Percentiles rank a stretch among this genome's conserved stretches.
phyloP scores from a whole-genome alignment of 2,797 vertebrate species.

The Paratrypauchen microcephalus region DNA sequence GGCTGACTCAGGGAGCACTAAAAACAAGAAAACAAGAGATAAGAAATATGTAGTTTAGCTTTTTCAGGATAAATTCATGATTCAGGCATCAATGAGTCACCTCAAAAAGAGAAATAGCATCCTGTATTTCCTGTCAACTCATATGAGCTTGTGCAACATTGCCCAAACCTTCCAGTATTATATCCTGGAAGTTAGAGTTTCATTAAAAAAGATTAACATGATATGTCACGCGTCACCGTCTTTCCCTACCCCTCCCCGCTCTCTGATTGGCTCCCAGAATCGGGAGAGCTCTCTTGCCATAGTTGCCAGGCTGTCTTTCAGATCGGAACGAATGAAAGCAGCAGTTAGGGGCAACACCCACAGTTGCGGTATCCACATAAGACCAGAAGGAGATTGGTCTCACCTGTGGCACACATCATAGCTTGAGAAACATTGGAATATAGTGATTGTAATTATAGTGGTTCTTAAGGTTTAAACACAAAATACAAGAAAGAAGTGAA shows the following conservation, averaged over 20 bases:
- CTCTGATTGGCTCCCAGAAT: too few relatives aligned
- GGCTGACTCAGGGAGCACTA: constrained; percentile 16
- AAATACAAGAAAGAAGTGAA: neutral
- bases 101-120: constrained; percentile 1
- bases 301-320: too few relatives aligned
- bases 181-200: neutral
- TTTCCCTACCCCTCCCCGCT: too few relatives aligned
- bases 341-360: too few relatives aligned
- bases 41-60: neutral
- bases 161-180: neutral
- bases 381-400: neutral
- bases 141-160: neutral
- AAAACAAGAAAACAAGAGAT: constrained; percentile 1
- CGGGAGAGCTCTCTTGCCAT: too few relatives aligned
- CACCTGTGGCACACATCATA: neutral
- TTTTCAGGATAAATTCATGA: neutral
- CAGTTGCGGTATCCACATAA: neutral
- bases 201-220: neutral
- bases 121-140: neutral
- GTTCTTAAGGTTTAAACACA: neutral
- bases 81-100: neutral
- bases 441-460: neutral
- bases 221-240: too few relatives aligned
- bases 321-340: too few relatives aligned
- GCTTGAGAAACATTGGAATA: neutral